phyloP scores from a whole-genome alignment of 2,797 vertebrate genomes.

The Parauchenoglanis punctatus region DNA sequence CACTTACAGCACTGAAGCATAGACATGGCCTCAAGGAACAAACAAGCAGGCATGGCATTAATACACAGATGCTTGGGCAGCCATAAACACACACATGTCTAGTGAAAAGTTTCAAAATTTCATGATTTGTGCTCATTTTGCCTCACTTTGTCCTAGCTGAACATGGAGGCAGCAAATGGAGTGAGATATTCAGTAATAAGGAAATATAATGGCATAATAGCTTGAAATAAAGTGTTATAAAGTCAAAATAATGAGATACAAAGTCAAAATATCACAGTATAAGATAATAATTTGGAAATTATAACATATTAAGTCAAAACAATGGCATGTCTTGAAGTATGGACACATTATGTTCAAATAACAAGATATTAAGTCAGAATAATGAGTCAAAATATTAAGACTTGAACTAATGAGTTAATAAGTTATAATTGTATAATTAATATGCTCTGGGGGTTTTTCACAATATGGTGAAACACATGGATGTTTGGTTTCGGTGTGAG shows the following conservation, averaged over 20 bases:
- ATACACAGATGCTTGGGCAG: conserved; percentile 3
- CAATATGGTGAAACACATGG: background rate
- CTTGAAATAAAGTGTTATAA: background rate
- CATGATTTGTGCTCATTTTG: background rate
- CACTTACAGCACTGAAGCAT: conserved; percentile 42
- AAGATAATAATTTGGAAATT: background rate
- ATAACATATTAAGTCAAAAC: background rate
- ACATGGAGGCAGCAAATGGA: background rate
- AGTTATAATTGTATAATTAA: background rate
- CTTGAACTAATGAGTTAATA: background rate
- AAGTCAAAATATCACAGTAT: background rate
- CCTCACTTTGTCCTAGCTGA: background rate
- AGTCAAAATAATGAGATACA: background rate
- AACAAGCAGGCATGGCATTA: conserved; percentile 15
- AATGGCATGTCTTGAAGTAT: background rate
- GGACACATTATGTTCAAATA: background rate
- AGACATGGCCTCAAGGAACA: conserved; percentile 42
- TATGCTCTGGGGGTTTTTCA: too few species aligned
- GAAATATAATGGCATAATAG: background rate
- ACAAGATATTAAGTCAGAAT: background rate
- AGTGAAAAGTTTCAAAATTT: background rate
- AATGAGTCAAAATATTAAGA: too few species aligned
- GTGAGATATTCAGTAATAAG: background rate
- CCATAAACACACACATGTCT: background rate
- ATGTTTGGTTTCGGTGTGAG: background rate